These are phyloP conservation scores for Protobothrops mucrosquamatus DNA, from an alignment of 2,113 vertebrate species.

Conservation along the genomic window DNA sequence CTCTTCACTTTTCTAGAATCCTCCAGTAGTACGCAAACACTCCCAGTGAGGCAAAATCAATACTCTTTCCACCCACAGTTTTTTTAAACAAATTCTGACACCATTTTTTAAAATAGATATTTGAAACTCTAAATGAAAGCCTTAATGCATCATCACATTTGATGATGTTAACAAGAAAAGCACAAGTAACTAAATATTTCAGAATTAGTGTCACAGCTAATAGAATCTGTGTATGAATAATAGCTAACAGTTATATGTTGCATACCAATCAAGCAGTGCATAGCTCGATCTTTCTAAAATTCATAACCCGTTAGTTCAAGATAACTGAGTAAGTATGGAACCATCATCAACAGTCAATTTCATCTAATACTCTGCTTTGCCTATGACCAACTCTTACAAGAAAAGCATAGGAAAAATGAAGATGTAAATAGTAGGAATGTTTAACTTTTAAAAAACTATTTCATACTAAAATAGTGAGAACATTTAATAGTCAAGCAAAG, in stretches of 20 bases:
- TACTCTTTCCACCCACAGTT: not conserved
- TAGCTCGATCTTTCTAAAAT: fast-evolving
- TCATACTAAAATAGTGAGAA: not conserved
- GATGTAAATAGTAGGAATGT: not conserved
- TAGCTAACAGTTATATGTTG: not conserved
- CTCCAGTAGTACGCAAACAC: too few species aligned
- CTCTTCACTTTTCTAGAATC: too few species aligned
- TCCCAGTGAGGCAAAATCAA: not conserved
- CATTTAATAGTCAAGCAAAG: not conserved
- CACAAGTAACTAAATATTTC: not conserved
- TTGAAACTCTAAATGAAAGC: not conserved
- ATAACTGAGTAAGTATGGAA: conserved; percentile 2
- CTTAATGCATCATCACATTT: not conserved
- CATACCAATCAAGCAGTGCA: not conserved
- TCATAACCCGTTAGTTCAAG: not conserved
- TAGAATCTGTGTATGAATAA: not conserved
- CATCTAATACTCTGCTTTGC: not conserved
- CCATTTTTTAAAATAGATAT: conserved; percentile 6
- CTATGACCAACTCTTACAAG: not conserved
- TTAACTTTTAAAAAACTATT: not conserved
- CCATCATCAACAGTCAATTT: not conserved
- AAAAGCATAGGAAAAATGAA: not conserved
- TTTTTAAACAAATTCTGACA: not conserved
- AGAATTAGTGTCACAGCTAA: not conserved
- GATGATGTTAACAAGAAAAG: not conserved